Base-by-base conservation (phyloP, 2,888 invertebrate species). In the Odontocerum albicorne region DNA sequence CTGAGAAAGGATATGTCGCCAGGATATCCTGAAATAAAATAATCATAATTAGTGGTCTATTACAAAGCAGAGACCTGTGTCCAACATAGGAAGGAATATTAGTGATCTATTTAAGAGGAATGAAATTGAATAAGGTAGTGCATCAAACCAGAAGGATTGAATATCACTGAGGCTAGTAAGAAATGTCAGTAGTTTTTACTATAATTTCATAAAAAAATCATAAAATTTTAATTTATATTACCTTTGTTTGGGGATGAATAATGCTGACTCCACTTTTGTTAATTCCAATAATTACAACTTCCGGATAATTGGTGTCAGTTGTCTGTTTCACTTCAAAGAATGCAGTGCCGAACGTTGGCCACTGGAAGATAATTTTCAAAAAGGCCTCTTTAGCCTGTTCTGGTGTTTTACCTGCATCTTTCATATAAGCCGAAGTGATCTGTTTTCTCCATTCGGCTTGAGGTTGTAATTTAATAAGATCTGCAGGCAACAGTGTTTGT, bases 281-380 rank as follows among this genome's bases (percentile, higher is more conserved):
- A 63, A 97, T 95, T 13, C 94, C 95, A 63, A 96, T 84, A 44
- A 92, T 77, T 40, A 96, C 83, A 66, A 88, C 82, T 70, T 93
- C 93, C 0, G 96, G 95, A 69, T 90, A 88, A 45, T 83, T 84
- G 1, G 89, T 84, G 65, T 95, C 93, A 1, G 92, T 93, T 0
- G 90, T 89, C 75, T 96, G 96, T 69, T 92, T 92, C 4, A 94
- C 88, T 74, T 94, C 90, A 72, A 96, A 97, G 79, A 97, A 96
- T 0, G 96, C 93, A 0, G 95, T 95, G 2, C 96, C 96, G 72
- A 96, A 96, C 22, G 93, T 95, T 2, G 90, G 88, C 83, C 90
- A 86, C 64, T 85, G 81, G 66, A 84, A 86, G 57, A 92, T 86
- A 61, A 72, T 72, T 66, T 85, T 85, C 42, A 97, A 77, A 70